A percentile compares a stretch with the other conserved stretches of the same genome.
Evolutionary conservation across 2,113 vertebrate species (phyloP).

Genomic region (Triplophysa tibetana): DNA sequence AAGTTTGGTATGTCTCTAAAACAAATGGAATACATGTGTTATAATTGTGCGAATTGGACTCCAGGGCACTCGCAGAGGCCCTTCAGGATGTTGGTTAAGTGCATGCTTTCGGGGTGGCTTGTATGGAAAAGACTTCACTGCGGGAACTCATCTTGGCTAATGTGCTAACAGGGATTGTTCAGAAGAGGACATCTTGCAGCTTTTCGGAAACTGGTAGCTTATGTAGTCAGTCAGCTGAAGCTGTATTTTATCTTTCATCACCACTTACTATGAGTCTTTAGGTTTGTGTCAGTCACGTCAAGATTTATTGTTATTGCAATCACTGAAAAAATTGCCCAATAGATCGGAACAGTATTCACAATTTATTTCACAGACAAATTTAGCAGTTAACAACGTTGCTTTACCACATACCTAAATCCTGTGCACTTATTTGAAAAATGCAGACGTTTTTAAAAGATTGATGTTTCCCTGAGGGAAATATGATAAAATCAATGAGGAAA

Average conservation of each 20-base stretch:
- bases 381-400: background rate
- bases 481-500: background rate
- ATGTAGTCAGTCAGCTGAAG: background rate
- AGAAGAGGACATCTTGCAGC: background rate
- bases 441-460: background rate
- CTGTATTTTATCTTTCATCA: background rate
- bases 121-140: background rate
- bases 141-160: slow-evolving; percentile 29
- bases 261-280: background rate
- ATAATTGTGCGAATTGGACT: slow-evolving; percentile 36
- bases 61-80: slow-evolving; percentile 34
- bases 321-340: background rate
- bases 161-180: slow-evolving; percentile 8
- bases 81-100: slow-evolving; percentile 35
- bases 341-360: background rate
- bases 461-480: background rate
- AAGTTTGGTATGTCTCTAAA: slow-evolving; percentile 53
- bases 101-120: background rate
- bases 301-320: background rate
- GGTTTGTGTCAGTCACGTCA: background rate
- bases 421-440: background rate
- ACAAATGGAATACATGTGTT: slow-evolving; percentile 56
- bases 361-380: background rate
- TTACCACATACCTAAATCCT: background rate
- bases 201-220: background rate